Percentiles rank a stretch among this genome's conserved stretches.
phyloP scores from a whole-genome alignment of 2,888 invertebrate species.

The Empis livida region DNA sequence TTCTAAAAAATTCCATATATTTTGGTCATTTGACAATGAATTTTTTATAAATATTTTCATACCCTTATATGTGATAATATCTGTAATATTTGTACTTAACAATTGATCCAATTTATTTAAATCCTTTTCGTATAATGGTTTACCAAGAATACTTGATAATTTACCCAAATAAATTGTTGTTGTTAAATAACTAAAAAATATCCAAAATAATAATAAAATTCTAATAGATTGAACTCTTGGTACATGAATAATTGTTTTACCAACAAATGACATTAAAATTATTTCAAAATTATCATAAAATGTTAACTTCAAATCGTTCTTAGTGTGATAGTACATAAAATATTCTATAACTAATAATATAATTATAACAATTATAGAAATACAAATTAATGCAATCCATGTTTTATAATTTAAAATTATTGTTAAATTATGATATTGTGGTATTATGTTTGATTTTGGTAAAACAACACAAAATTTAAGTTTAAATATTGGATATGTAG shows the following conservation, averaged over 20 bases:
- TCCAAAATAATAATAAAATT: constrained; percentile 25
- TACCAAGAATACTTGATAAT: constrained; percentile 27
- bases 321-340: neutral
- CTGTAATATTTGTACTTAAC: constrained; percentile 5
- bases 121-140: constrained; percentile 23
- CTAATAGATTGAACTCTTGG: constrained; percentile 21
- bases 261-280: constrained; percentile 24
- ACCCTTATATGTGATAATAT: neutral
- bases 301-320: neutral
- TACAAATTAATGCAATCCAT: constrained; percentile 20
- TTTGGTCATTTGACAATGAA: neutral
- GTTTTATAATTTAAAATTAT: constrained; percentile 18
- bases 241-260: constrained; percentile 21
- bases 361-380: constrained; percentile 15
- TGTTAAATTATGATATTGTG: constrained; percentile 25
- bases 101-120: constrained; percentile 21
- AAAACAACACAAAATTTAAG: constrained; percentile 21
- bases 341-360: constrained; percentile 8
- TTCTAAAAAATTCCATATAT: neutral
- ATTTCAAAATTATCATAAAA: constrained; percentile 16
- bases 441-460: constrained; percentile 22
- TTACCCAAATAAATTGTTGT: constrained; percentile 28
- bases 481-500: constrained; percentile 21
- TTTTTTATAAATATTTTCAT: neutral
- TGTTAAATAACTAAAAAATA: constrained; percentile 26